A percentile compares a stretch with the other conserved stretches of the same genome.
Evolutionary conservation across 2,888 invertebrate genomes (phyloP).

Genomic region (Gisinianus flammeolus): DNA sequence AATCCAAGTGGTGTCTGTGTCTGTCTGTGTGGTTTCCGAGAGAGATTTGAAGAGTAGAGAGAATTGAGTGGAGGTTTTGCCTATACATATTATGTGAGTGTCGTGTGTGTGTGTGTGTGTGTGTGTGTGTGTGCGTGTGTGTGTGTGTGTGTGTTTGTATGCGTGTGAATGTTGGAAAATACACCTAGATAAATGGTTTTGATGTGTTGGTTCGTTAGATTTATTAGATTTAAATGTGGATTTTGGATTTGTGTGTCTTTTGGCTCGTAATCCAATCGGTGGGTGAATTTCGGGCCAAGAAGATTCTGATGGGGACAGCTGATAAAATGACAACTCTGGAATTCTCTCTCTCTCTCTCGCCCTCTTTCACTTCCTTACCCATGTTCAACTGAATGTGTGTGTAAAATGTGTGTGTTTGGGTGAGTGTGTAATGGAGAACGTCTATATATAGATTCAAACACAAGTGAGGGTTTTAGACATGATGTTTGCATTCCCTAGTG

Average conservation of each 20-base stretch:
- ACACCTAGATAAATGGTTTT: not conserved
- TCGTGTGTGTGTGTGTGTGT: too few relatives aligned
- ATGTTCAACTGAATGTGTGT: too few relatives aligned
- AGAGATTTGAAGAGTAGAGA: too few relatives aligned
- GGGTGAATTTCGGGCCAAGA: not conserved
- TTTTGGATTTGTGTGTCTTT: not conserved
- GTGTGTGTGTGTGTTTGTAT: not conserved
- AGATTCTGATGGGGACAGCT: not conserved
- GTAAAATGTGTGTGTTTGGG: too few relatives aligned
- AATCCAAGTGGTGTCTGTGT: too few relatives aligned
- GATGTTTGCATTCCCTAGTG: not conserved
- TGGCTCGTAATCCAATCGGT: conserved; percentile 11
- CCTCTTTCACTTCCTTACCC: not conserved
- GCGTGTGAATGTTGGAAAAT: not conserved
- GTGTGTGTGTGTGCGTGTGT: not conserved
- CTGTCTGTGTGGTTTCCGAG: too few relatives aligned
- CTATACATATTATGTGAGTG: too few relatives aligned
- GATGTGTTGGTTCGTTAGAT: conserved; percentile 31
- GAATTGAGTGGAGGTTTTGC: too few relatives aligned
- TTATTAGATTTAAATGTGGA: conserved; percentile 32
- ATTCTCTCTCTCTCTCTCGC: not conserved
- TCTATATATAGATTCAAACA: not conserved
- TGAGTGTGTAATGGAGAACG: too few relatives aligned
- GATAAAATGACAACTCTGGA: not conserved
- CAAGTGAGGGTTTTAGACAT: not conserved